phyloP scores from a whole-genome alignment of 2,113 vertebrate species.

The Pluvianellus socialis region DNA sequence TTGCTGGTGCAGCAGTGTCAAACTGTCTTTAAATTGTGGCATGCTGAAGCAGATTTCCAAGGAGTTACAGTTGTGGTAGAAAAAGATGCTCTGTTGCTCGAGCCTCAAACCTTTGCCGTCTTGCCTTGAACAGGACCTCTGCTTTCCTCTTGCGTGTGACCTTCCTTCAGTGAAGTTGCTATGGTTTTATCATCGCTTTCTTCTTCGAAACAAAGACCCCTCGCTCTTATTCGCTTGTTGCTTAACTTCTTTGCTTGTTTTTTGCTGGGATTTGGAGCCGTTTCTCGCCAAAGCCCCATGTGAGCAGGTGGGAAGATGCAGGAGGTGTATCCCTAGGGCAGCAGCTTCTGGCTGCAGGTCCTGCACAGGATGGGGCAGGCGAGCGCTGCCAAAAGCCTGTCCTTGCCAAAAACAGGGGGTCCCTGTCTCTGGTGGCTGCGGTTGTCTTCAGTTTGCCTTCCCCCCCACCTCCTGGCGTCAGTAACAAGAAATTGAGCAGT shows the following conservation, averaged over 20 bases:
- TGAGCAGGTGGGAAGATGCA: background rate
- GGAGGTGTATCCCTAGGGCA: background rate
- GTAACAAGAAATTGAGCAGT: rapidly evolving
- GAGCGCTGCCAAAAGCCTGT: background rate
- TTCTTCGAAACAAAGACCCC: background rate
- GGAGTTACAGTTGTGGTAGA: rapidly evolving
- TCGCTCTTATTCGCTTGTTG: rapidly evolving
- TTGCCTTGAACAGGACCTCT: background rate
- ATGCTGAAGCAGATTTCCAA: background rate
- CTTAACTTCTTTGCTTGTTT: background rate
- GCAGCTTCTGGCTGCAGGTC: background rate
- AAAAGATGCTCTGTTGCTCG: background rate
- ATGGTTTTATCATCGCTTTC: background rate
- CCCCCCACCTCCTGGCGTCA: background rate
- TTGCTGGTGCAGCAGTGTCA: background rate
- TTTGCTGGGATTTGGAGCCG: background rate
- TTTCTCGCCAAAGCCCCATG: background rate
- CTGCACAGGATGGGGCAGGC: background rate
- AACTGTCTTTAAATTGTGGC: rapidly evolving
- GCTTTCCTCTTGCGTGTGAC: background rate
- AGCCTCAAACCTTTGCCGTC: background rate
- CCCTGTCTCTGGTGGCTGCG: background rate
- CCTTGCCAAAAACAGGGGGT: background rate
- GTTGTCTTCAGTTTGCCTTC: background rate
- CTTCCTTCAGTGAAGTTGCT: background rate